Evolutionary conservation across 1,140 invertebrate species (phyloP).

Genomic region (Delia radicum): DNA sequence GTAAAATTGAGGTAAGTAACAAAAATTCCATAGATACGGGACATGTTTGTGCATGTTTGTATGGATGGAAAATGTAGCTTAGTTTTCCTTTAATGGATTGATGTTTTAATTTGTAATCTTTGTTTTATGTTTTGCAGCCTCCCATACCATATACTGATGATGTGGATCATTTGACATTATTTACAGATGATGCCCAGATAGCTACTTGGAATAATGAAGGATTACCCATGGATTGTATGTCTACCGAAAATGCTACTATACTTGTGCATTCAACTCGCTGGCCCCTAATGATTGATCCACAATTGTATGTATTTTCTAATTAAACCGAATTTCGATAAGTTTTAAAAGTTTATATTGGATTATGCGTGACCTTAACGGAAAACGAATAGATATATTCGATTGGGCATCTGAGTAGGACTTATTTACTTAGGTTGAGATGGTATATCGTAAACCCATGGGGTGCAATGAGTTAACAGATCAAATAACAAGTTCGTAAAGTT

Average conservation of each 20-base stretch:
- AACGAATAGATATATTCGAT: too few relatives aligned
- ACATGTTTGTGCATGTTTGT: background rate
- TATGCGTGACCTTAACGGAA: too few relatives aligned
- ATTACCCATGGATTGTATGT: conserved; percentile 90
- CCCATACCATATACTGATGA: conserved; percentile 79
- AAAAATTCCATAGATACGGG: background rate
- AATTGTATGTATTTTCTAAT: conserved; percentile 57
- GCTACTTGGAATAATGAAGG: conserved; percentile 95
- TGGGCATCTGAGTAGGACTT: too few relatives aligned
- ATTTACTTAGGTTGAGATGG: too few relatives aligned
- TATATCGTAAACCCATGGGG: too few relatives aligned
- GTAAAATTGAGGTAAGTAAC: conserved; percentile 57
- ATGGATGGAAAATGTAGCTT: background rate
- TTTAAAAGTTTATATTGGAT: too few relatives aligned
- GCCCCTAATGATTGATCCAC: conserved; percentile 95
- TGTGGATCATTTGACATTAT: conserved; percentile 77
- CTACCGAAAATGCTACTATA: conserved; percentile 93
- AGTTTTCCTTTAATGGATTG: background rate
- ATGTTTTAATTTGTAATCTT: background rate
- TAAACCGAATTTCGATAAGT: too few relatives aligned
- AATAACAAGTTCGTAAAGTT: too few relatives aligned
- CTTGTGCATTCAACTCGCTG: conserved; percentile 86
- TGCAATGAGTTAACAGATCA: too few relatives aligned
- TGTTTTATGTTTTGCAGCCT: conserved; percentile 54
- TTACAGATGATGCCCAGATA: conserved; percentile 89